A percentile compares a stretch with the other conserved stretches of the same genome.
These are phyloP conservation scores for Taenaris catops DNA, from an alignment of 2,888 invertebrate species.

Conservation along the genomic window DNA sequence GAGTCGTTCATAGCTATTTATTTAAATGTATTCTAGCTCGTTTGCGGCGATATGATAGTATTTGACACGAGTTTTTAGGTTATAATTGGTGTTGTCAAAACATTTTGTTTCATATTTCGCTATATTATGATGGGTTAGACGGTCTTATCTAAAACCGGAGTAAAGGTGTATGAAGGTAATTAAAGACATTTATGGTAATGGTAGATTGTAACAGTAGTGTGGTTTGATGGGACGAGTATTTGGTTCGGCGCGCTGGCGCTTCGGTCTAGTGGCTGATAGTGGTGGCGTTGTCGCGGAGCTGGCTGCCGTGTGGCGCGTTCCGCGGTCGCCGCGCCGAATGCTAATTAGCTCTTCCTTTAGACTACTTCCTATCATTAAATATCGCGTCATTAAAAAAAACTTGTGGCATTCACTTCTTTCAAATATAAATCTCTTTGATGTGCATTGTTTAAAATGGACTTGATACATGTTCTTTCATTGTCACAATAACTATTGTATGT, in stretches of 20 bases:
- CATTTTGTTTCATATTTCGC: conserved; percentile 29
- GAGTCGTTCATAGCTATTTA: conserved; percentile 40
- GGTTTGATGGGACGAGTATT: conserved; percentile 9
- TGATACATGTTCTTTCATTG: not conserved
- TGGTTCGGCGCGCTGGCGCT: conserved; percentile 15
- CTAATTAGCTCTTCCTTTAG: conserved; percentile 69
- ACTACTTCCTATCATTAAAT: conserved; percentile 58
- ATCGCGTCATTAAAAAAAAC: conserved; percentile 28
- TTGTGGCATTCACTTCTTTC: conserved; percentile 10
- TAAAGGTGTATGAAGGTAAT: conserved; percentile 2
- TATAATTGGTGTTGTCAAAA: conserved; percentile 75
- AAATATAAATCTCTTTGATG: conserved; percentile 7
- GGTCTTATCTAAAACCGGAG: not conserved
- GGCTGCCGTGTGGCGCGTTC: conserved; percentile 53
- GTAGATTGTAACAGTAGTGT: conserved; percentile 5
- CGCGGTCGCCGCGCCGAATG: conserved; percentile 58
- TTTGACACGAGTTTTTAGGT: conserved; percentile 75
- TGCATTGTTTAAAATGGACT: conserved; percentile 16
- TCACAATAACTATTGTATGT: too few species aligned
- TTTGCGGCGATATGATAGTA: conserved; percentile 44
- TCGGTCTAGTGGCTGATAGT: conserved; percentile 23
- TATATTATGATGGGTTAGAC: conserved; percentile 5
- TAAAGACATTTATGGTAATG: conserved; percentile 6
- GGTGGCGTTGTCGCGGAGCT: conserved; percentile 32
- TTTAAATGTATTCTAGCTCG: conserved; percentile 40